Percentiles rank a stretch among this genome's conserved stretches.
Conservation (phyloP, 53 echinoderm and acorn worm species). For the Astropecten irregularis region DNA sequence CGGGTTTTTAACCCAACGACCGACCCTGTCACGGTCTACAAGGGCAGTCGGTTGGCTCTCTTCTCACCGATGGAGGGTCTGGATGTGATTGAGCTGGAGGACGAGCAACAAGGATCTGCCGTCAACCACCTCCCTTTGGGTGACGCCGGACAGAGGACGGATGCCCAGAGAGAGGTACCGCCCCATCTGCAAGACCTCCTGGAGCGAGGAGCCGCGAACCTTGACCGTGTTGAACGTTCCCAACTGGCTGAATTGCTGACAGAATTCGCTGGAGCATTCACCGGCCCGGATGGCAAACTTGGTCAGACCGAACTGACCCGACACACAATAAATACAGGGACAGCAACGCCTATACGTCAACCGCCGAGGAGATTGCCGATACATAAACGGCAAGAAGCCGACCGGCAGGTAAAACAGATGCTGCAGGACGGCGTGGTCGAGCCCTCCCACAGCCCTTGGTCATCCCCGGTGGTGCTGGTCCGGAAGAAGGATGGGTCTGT, state of each 20-base stretch:
- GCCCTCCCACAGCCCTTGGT: slow-evolving; percentile 34
- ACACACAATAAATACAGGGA: slow-evolving; percentile 26
- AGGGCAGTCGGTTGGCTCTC: neutral
- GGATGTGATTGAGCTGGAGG: neutral
- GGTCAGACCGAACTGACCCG: slow-evolving; percentile 10
- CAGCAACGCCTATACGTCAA: slow-evolving; percentile 48
- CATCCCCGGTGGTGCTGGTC: slow-evolving; percentile 40
- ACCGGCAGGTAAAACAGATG: slow-evolving; percentile 49
- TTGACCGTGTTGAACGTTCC: neutral
- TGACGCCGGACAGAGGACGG: neutral
- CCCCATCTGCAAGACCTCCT: neutral
- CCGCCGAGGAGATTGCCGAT: slow-evolving; percentile 56
- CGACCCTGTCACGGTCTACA: slow-evolving; percentile 1
- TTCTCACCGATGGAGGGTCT: neutral
- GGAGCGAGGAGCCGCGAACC: neutral
- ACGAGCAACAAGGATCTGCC: too few species aligned
- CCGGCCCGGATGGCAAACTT: neutral
- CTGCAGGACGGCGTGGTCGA: slow-evolving; percentile 41
- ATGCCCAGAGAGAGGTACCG: neutral
- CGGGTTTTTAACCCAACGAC: neutral
- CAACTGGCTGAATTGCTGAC: neutral
- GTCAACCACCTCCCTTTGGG: neutral
- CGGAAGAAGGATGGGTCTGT: slow-evolving; percentile 35
- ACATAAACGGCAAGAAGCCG: slow-evolving; percentile 34
- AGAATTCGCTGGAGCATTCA: neutral